A percentile compares a stretch with the other conserved stretches of the same genome.
These are phyloP conservation scores for Azorinus chamasolen DNA, from an alignment of 2,888 invertebrate species.

Conservation along the genomic window DNA sequence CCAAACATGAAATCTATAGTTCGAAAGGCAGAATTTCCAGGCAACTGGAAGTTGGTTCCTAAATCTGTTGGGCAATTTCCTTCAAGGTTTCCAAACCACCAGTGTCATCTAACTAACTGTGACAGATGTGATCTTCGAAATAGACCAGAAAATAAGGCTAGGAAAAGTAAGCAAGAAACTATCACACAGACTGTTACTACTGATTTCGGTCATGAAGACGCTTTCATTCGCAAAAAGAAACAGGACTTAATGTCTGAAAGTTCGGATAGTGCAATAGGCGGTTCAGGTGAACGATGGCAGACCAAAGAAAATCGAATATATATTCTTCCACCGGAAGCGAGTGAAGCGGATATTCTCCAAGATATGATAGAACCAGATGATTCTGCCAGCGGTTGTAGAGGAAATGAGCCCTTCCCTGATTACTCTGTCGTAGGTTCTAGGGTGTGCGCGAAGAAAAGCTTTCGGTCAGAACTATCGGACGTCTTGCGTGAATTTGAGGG, in stretches of 20 bases:
- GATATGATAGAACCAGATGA: slow-evolving; percentile 57
- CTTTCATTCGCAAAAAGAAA: too few relatives aligned
- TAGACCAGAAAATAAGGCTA: slow-evolving; percentile 21
- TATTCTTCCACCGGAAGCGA: slow-evolving; percentile 12
- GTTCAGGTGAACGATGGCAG: slow-evolving; percentile 57
- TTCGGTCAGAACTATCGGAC: slow-evolving; percentile 41
- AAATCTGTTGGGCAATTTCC: slow-evolving; percentile 48
- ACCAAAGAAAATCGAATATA: slow-evolving; percentile 21
- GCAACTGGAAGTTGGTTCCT: slow-evolving; percentile 59
- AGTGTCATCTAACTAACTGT: slow-evolving; percentile 54
- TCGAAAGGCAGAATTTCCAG: slow-evolving; percentile 35
- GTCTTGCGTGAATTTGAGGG: slow-evolving; percentile 59
- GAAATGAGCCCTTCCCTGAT: slow-evolving; percentile 50
- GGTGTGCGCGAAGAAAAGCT: slow-evolving; percentile 34
- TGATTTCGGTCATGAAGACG: background rate
- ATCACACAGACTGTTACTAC: slow-evolving; percentile 13
- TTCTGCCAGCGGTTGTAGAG: slow-evolving; percentile 50
- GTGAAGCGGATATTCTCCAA: slow-evolving; percentile 45
- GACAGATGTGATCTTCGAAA: slow-evolving; percentile 47
- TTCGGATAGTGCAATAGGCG: slow-evolving; percentile 65
- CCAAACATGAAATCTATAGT: too few relatives aligned
- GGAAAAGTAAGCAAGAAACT: background rate
- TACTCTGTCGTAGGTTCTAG: slow-evolving; percentile 37
- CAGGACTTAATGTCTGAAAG: slow-evolving; percentile 40
- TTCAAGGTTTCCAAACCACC: slow-evolving; percentile 40